Conservation (phyloP, 2,113 vertebrate species). For the human (Homo sapiens) region GRCh38 chr21:33359001-33359500, state of each 20-base stretch:
- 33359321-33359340: not conserved
- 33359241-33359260: not conserved
- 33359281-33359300: not conserved
- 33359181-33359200: not conserved
- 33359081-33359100: not conserved
- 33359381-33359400: fast-evolving
- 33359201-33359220: not conserved
- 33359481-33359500: fast-evolving
- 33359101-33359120: not conserved
- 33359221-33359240: not conserved
- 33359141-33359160: not conserved
- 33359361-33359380: not conserved
- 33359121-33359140: not conserved
- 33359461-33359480: not conserved
- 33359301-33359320: not conserved
- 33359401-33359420: fast-evolving
- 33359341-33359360: not conserved
- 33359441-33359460: fast-evolving
- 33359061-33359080: not conserved
- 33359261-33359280: not conserved
- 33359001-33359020: not conserved
- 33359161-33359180: not conserved
- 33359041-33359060: not conserved
- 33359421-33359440: fast-evolving
- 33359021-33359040: not conserved